A percentile compares a stretch with the other conserved stretches of the same genome.
phyloP scores from a whole-genome alignment of 2,797 vertebrate species.

The Centropyge bicolor region DNA sequence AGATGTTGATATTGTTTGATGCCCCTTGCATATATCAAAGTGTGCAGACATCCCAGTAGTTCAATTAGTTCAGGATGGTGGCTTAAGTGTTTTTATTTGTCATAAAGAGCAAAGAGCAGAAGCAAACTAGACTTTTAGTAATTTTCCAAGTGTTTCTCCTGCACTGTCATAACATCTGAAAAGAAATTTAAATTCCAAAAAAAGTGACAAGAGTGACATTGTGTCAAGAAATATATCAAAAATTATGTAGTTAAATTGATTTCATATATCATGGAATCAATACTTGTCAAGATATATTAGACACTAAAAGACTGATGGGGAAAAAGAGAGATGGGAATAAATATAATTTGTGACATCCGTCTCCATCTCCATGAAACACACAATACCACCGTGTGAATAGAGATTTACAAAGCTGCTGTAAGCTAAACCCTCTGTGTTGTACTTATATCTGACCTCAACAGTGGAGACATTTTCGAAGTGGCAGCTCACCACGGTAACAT shows the following conservation, averaged over 20 bases:
- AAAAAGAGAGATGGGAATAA: not conserved
- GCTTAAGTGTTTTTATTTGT: not conserved
- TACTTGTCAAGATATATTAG: conserved; percentile 7
- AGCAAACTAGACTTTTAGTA: not conserved
- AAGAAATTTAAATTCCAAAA: not conserved
- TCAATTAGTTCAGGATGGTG: not conserved
- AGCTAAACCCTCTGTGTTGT: not conserved
- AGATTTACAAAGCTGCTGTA: not conserved
- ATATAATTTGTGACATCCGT: not conserved
- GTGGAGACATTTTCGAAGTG: conserved; percentile 7
- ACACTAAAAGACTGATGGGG: not conserved
- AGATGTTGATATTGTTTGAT: not conserved
- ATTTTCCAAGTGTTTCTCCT: not conserved
- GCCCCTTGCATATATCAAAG: not conserved
- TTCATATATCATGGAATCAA: conserved; percentile 15
- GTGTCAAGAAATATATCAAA: not conserved
- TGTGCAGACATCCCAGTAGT: too few relatives aligned
- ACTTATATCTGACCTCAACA: not conserved
- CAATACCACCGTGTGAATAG: not conserved
- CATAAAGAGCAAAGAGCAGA: not conserved
- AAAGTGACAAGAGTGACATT: not conserved
- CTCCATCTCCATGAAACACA: not conserved
- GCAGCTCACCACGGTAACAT: not conserved
- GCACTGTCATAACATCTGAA: not conserved
- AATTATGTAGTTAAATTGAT: conserved; percentile 10